Conservation (phyloP, 2,797 vertebrate genomes). For the Cyclopterus lumpus region DNA sequence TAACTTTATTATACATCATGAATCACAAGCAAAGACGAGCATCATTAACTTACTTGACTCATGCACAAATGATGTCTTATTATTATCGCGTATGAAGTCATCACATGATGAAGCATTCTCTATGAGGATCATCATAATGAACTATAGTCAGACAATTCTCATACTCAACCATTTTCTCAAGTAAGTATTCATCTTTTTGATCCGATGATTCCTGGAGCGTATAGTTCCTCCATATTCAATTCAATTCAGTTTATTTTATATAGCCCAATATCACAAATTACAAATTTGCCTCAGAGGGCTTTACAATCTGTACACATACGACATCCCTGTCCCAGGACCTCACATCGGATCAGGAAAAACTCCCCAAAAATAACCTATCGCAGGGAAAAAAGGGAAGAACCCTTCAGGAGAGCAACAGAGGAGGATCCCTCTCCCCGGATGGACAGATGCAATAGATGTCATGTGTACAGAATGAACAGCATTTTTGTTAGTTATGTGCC, state of each 20-base stretch:
- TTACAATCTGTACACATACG: no score
- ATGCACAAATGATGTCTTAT: slow-evolving; percentile 5
- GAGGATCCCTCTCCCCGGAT: no score
- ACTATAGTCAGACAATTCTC: slow-evolving; percentile 28
- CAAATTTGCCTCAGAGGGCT: no score
- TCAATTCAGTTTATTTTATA: no score
- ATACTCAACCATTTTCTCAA: slow-evolving; percentile 46
- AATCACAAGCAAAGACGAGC: slow-evolving; percentile 32
- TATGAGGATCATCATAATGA: slow-evolving; percentile 19
- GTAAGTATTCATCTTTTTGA: slow-evolving; percentile 37
- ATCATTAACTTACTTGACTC: slow-evolving; percentile 22
- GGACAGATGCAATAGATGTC: no score
- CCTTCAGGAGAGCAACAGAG: no score
- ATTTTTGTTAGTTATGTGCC: slow-evolving; percentile 44
- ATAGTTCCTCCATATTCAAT: slow-evolving; percentile 21
- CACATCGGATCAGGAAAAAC: no score
- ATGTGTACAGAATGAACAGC: no score
- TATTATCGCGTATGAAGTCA: slow-evolving; percentile 13
- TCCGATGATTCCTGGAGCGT: slow-evolving; percentile 36
- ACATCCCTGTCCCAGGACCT: no score
- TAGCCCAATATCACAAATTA: no score
- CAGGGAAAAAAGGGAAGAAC: no score
- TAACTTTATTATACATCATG: slow-evolving; percentile 25
- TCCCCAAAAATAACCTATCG: no score
- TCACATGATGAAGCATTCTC: slow-evolving; percentile 15